Base-by-base conservation (phyloP, 2,888 invertebrate species). In the Steinernema hermaphroditum region DNA sequence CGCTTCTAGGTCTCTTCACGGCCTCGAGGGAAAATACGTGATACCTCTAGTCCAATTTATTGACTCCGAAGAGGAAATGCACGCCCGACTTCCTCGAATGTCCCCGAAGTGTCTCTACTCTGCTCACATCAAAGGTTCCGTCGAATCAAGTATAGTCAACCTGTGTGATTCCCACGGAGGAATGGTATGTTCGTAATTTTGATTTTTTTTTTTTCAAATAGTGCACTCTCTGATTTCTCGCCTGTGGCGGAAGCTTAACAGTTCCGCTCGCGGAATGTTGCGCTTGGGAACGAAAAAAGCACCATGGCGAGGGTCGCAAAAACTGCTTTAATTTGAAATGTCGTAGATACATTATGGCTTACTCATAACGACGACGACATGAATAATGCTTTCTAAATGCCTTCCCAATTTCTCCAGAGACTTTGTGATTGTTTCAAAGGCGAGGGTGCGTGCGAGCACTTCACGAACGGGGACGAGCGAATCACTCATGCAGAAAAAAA, bases 121-220 rank as follows among this genome's bases (percentile, higher is more conserved):
- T 24, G 84, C 84, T 1, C 77, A 74, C 24, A 82, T 85, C 54
- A 74, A 73, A 43, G 81, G 78, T 32, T 74, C 75, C 27, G 68
- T 72, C 16, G 80, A 84, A 68, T 75, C 77, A 44, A 78, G 79
- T 49, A 82, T 84, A 74, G 83, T 85, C 75, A 84, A 84, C 73
- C 72, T 85, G 43, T 84, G 84, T 72, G 84, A 84, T 68, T 73
- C 73, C 27, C 78, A 84, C 62, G 80, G 81, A 43, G 83, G 84
- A 74, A 71, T 84, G 78, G 84, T 84, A 44, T 72, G 81, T 77
- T 22, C 12, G 37, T 37, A 37, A 37, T 37, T 37, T 4, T 4
- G 12, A 37, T 4, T 37, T 37, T 57, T n/a, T 14, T 6, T 1
- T 69, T 22, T 4, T 22, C 0, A n/a, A n/a, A n/a, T n/a, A n/a